Base-by-base conservation (phyloP, 2,888 invertebrate genomes). In the Psylliodes chrysocephalus region DNA sequence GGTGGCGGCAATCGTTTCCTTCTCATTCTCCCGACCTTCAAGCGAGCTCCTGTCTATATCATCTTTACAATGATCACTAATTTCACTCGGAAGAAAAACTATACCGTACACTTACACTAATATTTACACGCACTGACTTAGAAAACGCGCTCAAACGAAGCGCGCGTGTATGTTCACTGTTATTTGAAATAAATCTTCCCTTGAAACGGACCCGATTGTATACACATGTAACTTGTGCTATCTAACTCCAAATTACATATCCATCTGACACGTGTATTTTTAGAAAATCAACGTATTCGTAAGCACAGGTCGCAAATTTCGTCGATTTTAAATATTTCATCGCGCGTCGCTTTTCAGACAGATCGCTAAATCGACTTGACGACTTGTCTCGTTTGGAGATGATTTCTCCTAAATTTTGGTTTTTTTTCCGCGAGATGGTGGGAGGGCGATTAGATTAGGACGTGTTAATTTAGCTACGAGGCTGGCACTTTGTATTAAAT, bases 181-280 rank as follows among this genome's bases (percentile, higher is more conserved):
- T 28, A 40, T 28, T 42, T 25, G 54, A 40, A 40, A 53, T 53
- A 40, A 53, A 42, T 28, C 42, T 54, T 54, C 40, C 40, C 54
- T 54, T 28, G 54, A 54, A 54, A 19, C 40, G 54, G 54, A 54
- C 40, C 25, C 40, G 54, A 18, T 54, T 42, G 54, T 54, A 18
- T 54, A 25, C n/a, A n/a, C n/a, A n/a, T n/a, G n/a, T n/a, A n/a
- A n/a, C n/a, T n/a, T 42, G 40, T 15, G 19, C 25, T 54, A 40
- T 40, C 35, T 53, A 12, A 40, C 53, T 53, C 49, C 15, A 17
- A n/a, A 30, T 10, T 10, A 51, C 49, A 15, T 33, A 47, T 51
- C 33, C 35, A 53, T 53, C 54, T 28, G 40, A 54, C 28, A 42
- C 54, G 54, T 54, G 42, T 54, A 54, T 54, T 54, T 54, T 54